Percentiles rank a stretch among this genome's conserved stretches.
These are phyloP conservation scores for Polyodon spathula DNA, from an alignment of 2,113 vertebrate species.

Conservation along the genomic window DNA sequence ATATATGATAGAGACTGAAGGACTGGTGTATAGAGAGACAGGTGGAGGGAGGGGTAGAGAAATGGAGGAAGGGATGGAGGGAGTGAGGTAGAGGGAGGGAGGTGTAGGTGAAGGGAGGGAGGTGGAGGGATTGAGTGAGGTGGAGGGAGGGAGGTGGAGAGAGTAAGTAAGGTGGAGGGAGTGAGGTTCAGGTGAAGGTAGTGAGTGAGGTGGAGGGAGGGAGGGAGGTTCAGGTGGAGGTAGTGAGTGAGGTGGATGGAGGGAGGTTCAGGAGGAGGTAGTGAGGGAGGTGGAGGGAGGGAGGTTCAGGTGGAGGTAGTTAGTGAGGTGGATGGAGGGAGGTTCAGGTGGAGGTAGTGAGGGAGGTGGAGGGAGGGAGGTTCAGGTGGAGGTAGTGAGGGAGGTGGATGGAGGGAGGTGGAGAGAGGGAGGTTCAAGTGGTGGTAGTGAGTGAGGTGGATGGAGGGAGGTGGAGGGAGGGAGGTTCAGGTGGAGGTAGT, in stretches of 20 bases:
- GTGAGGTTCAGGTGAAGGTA: constrained; percentile 21
- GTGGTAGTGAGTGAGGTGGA: no score
- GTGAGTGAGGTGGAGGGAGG: constrained; percentile 5
- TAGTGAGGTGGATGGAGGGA: constrained; percentile 11
- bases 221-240: not conserved
- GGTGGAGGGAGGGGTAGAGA: not conserved
- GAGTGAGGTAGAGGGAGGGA: constrained; percentile 1
- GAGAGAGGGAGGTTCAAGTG: not conserved
- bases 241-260: no score
- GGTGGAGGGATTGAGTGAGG: constrained; percentile 15
- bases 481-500: not conserved
- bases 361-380: constrained; percentile 19
- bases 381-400: no score
- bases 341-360: constrained; percentile 25
- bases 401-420: no score
- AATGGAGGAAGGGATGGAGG: not conserved
- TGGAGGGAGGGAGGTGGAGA: constrained; percentile 28
- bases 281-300: constrained; percentile 26
- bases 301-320: constrained; percentile 25
- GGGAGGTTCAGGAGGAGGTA: not conserved
- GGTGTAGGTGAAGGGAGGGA: constrained; percentile 28
- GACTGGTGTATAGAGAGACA: not conserved
- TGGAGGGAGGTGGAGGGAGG: not conserved
- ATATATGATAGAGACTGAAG: no score
- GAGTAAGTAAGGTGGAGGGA: constrained; percentile 20